phyloP scores from a whole-genome alignment of 2,113 vertebrate genomes.

The Ginglymostoma cirratum region DNA sequence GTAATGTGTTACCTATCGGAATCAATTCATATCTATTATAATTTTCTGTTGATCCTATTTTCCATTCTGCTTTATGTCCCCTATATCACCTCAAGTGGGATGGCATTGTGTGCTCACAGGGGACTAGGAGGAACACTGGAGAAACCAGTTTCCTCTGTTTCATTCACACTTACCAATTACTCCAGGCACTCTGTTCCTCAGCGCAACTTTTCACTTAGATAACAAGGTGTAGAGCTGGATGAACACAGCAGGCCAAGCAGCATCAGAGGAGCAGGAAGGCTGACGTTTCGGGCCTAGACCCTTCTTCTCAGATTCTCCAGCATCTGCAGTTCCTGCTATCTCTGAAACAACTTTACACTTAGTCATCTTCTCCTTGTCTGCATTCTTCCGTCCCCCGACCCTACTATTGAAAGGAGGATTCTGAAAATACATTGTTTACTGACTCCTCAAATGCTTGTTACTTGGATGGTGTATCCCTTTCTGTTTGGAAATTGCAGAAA shows the following conservation, averaged over 20 bases:
- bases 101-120: not conserved
- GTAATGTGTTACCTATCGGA: not conserved
- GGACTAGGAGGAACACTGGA: not conserved
- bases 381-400: not conserved
- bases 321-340: too few species aligned
- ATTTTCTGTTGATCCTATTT: not conserved
- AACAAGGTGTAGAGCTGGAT: too few species aligned
- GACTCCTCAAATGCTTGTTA: not conserved
- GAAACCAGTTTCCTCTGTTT: not conserved
- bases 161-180: not conserved
- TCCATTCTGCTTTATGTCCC: not conserved
- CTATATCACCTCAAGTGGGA: not conserved
- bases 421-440: not conserved
- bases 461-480: not conserved
- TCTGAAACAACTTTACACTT: not conserved
- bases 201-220: not conserved
- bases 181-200: not conserved
- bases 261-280: too few species aligned
- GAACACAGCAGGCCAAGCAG: too few species aligned
- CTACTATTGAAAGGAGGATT: not conserved
- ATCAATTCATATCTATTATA: not conserved
- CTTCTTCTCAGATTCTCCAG: too few species aligned
- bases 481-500: not conserved
- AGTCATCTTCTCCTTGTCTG: not conserved
- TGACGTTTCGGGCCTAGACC: too few species aligned